Percentiles rank a stretch among this genome's conserved stretches.
These are phyloP conservation scores for Cynaeus angustus DNA, from an alignment of 2,888 invertebrate genomes.

Conservation along the genomic window DNA sequence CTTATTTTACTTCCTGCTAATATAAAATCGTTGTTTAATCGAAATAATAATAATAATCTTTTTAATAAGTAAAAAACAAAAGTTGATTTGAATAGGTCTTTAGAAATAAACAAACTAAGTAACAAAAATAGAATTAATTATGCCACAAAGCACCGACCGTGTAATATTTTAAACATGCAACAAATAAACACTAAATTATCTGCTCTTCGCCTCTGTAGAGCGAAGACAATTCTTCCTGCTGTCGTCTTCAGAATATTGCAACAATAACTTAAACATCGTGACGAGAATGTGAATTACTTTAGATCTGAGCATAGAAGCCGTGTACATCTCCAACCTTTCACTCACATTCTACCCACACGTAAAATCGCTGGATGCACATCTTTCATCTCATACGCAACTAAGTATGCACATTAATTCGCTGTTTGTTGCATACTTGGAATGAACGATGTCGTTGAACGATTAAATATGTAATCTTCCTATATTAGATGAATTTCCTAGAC, in stretches of 20 bases:
- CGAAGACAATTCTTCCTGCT: conserved; percentile 14
- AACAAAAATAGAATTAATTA: no score
- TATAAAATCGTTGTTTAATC: no score
- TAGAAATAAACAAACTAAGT: no score
- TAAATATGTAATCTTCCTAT: conserved; percentile 24
- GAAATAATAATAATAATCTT: no score
- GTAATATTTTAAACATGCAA: background rate
- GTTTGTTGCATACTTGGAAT: conserved; percentile 36
- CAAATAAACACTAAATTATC: conserved; percentile 19
- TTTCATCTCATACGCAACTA: conserved; percentile 27
- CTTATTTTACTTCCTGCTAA: no score
- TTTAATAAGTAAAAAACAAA: no score
- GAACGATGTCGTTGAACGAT: conserved; percentile 6
- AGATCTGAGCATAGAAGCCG: conserved; percentile 3
- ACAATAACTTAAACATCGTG: conserved; percentile 19
- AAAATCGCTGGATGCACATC: conserved; percentile 28
- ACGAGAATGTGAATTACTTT: conserved; percentile 32
- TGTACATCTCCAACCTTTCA: conserved; percentile 30
- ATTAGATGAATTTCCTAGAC: conserved; percentile 34
- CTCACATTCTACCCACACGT: conserved; percentile 36
- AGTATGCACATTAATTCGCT: conserved; percentile 38
- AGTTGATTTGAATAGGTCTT: no score
- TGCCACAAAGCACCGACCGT: no score
- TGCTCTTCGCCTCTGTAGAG: conserved; percentile 18
- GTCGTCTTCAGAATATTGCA: background rate